Percentiles rank a stretch among this genome's conserved stretches.
Conservation (phyloP, 2,888 invertebrate genomes). For the Euplagia quadripunctaria region DNA sequence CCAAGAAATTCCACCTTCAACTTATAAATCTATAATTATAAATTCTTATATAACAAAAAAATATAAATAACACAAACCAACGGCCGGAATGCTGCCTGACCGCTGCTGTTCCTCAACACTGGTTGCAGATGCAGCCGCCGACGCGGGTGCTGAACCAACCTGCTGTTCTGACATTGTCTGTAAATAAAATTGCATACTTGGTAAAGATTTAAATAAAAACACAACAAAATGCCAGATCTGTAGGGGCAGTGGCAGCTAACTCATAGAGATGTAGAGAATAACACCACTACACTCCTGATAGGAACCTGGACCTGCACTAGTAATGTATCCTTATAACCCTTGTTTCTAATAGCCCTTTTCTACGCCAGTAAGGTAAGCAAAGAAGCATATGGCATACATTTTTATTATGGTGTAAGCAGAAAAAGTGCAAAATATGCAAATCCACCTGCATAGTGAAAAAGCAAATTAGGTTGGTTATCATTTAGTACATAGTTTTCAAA, state of each 20-base stretch:
- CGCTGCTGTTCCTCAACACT: conserved; percentile 73
- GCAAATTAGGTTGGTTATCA: no score
- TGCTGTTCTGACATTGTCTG: conserved; percentile 71
- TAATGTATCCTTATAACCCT: no score
- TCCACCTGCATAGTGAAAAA: no score
- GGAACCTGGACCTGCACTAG: not conserved
- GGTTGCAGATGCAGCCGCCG: conserved; percentile 66
- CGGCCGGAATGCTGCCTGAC: conserved; percentile 52
- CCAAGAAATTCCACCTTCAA: no score
- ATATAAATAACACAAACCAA: not conserved
- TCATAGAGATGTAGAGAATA: not conserved
- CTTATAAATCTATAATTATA: not conserved
- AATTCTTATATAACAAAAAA: not conserved
- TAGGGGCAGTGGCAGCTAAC: not conserved
- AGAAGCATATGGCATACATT: no score
- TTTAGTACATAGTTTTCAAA: no score
- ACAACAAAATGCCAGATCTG: not conserved
- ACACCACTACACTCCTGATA: not conserved
- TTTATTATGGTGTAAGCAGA: no score
- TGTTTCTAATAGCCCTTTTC: no score
- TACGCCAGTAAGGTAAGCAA: no score
- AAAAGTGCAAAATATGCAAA: no score
- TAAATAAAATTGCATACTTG: conserved; percentile 8
- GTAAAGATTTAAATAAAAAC: not conserved
- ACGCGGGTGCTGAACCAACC: conserved; percentile 64